phyloP scores from a whole-genome alignment of 2,797 vertebrate genomes.

The Oceanodroma leucorhoa region DNA sequence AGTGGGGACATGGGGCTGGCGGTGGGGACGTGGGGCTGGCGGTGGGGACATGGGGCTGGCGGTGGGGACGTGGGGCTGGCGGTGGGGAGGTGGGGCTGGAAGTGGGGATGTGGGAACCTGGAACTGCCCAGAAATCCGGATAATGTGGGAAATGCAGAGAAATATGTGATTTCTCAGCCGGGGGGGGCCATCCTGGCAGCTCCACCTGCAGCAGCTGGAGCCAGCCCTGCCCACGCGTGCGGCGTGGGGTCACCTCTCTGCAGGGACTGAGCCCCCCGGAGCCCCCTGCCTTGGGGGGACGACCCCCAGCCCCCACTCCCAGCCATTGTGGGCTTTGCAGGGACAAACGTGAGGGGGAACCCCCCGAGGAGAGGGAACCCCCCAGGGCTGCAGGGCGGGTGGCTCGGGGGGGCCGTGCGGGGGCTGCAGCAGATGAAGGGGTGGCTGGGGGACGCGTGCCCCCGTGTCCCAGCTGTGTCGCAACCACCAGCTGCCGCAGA shows the following conservation, averaged over 20 bases:
- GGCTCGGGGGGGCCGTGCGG: neutral
- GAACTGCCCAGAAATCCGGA: neutral
- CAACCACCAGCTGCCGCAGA: neutral
- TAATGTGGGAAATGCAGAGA: neutral
- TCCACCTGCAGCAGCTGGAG: neutral
- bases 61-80: neutral
- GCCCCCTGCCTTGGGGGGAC: accelerated
- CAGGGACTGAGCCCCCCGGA: neutral
- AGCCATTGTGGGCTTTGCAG: neutral
- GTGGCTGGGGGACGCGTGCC: neutral
- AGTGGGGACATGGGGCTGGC: accelerated
- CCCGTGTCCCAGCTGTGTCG: neutral
- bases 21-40: neutral
- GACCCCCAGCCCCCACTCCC: neutral
- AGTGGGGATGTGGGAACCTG: neutral
- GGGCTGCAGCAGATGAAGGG: neutral
- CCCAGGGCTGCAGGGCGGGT: neutral
- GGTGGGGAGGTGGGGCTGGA: neutral
- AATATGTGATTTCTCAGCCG: neutral
- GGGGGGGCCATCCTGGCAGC: neutral
- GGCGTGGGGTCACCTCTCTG: neutral
- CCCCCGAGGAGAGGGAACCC: neutral
- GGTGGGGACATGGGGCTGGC: neutral
- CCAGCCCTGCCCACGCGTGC: accelerated
- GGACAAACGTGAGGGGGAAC: accelerated